These are phyloP conservation scores for Octomys mimax DNA, from an alignment of 2,797 vertebrate species.

Conservation along the genomic window DNA sequence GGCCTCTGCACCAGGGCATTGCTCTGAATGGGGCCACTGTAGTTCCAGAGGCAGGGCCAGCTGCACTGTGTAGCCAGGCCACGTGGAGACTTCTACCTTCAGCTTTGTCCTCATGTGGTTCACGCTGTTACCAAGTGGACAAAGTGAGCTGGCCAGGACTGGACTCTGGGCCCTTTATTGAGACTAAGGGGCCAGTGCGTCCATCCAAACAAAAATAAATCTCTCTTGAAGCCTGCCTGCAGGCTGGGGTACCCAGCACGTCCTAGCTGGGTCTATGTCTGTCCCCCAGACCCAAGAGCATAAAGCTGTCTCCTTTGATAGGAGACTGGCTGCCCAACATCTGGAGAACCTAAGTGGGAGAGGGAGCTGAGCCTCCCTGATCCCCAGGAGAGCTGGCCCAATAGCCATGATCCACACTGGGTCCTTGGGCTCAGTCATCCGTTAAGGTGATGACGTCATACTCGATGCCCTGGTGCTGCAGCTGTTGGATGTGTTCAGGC, in stretches of 20 bases:
- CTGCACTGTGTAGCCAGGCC: not conserved
- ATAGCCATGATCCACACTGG: conserved; percentile 1
- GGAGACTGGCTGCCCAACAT: conserved; percentile 55
- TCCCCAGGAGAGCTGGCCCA: conserved; percentile 26
- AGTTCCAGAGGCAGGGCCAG: not conserved
- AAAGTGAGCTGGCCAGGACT: conserved; percentile 70
- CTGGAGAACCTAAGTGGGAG: conserved; percentile 15
- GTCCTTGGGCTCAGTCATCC: conserved; percentile 82
- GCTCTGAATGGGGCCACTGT: not conserved
- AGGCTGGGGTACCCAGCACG: conserved; percentile 74
- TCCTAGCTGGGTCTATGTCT: conserved; percentile 57
- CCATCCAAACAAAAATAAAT: conserved; percentile 84
- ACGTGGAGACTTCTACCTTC: not conserved
- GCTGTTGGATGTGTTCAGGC: conserved; percentile 94
- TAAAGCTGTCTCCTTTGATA: conserved; percentile 61
- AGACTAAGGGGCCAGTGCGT: conserved; percentile 74
- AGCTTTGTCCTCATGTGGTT: conserved; percentile 26
- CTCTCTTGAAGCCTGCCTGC: conserved; percentile 83
- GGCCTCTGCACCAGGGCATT: not conserved
- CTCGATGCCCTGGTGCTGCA: conserved; percentile 96
- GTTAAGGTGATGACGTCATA: conserved; percentile 97
- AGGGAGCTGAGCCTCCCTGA: not conserved
- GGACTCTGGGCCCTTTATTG: conserved; percentile 84
- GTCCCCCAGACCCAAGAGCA: conserved; percentile 37
- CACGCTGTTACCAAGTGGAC: conserved; percentile 60